These are phyloP conservation scores for Tetheella fluctuosa DNA, from an alignment of 2,888 invertebrate genomes.

Conservation along the genomic window DNA sequence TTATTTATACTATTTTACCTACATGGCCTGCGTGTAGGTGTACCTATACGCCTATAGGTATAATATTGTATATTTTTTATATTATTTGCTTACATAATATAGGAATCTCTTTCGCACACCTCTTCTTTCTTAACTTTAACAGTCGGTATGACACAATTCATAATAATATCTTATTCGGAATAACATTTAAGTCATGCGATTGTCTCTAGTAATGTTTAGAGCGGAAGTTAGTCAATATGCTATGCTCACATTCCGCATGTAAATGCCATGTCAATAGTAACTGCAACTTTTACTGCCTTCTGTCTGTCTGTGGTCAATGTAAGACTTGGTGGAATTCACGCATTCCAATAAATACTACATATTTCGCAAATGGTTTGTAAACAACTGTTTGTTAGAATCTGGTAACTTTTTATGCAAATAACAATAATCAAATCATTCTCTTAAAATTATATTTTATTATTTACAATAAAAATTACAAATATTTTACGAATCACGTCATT, in stretches of 20 bases:
- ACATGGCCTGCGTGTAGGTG: too few species aligned
- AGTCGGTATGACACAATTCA: too few species aligned
- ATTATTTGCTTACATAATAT: too few species aligned
- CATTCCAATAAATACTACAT: conserved; percentile 15
- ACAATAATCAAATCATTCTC: too few species aligned
- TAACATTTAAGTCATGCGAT: background rate
- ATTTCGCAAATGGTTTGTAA: conserved; percentile 8
- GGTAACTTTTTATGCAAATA: background rate
- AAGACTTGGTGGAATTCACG: conserved; percentile 34
- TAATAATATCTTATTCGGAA: too few species aligned
- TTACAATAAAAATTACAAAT: background rate
- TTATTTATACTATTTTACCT: too few species aligned
- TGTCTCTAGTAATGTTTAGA: conserved; percentile 18
- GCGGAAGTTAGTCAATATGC: conserved; percentile 36
- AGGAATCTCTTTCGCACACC: too few species aligned
- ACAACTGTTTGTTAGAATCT: background rate
- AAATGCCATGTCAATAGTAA: conserved; percentile 51
- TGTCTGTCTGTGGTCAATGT: conserved; percentile 45
- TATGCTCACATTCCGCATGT: conserved; percentile 50
- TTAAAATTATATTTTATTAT: too few species aligned
- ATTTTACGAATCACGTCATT: background rate
- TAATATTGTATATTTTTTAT: too few species aligned
- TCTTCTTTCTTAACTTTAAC: too few species aligned
- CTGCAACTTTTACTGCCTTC: conserved; percentile 54
- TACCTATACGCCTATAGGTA: too few species aligned